Base-by-base conservation (phyloP, 2,888 invertebrate genomes). In the Conops quadrifasciatus region DNA sequence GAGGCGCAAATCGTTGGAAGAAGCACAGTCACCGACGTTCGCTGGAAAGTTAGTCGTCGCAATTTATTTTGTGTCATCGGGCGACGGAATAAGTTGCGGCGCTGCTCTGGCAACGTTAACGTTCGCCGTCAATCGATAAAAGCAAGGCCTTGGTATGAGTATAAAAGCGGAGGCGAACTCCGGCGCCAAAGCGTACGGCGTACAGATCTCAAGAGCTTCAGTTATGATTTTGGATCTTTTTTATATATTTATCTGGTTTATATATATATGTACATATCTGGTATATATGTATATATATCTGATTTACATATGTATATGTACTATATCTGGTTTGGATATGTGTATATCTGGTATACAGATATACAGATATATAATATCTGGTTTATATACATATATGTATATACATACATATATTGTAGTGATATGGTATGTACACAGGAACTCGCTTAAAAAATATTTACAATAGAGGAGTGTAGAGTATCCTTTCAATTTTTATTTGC, bases 41-140 rank as follows among this genome's bases (percentile, higher is more conserved):
- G 51, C 30, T 24, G 36, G 21, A 47, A 30, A 21, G 36, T 30
- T 30, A 5, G 19, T 65, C 13, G 36, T 63, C 30, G 67, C 47
- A 28, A 24, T 53, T 62, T 45, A 28, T 62, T 60, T n/a, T 26
- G 2, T 64, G 56, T 45, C 49, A 2, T 16, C 9, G 36, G 63
- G 45, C 49, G 45, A 36, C 66, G 60, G 67, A 45, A 26, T 21
- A 15, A 59, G 45, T 59, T 60, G 67, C 60, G 49, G 67, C 67
- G 49, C 60, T 53, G 66, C 21, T 24, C 21, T 43, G 15, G 19
- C 13, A n/a, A n/a, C n/a, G n/a, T n/a, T 19, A 28, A 24, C 30
- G 49, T 2, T 45, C 28, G 26, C 4, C 53, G 70, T 56, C 70
- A 73, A 73, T 74, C 71, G 73, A 72, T 74, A 73, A 73, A 71